Conservation (phyloP, 2,797 vertebrate genomes). For the Petrocephalus schoutedeni region DNA sequence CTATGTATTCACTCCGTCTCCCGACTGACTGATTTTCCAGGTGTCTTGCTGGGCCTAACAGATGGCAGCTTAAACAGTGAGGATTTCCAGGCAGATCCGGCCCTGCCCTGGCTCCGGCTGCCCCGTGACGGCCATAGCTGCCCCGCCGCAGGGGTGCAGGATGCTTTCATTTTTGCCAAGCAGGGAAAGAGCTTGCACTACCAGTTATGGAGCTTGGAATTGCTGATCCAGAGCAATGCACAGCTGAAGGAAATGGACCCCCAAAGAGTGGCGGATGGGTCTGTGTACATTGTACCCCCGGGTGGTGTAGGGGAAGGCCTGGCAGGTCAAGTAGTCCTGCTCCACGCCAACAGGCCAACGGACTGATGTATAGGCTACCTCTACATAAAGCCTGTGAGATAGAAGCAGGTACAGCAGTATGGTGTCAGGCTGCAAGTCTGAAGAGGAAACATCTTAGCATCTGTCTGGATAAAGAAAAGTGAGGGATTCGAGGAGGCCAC, state of each 20-base stretch:
- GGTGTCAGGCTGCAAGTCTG: not conserved
- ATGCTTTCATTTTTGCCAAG: slow-evolving; percentile 76
- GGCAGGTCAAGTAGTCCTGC: slow-evolving; percentile 71
- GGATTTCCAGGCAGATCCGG: slow-evolving; percentile 50
- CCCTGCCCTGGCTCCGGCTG: slow-evolving; percentile 49
- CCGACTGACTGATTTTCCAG: slow-evolving; percentile 42
- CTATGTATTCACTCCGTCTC: not conserved
- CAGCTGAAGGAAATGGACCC: slow-evolving; percentile 77
- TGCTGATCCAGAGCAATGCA: slow-evolving; percentile 67
- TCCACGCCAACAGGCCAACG: slow-evolving; percentile 46
- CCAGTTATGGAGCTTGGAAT: slow-evolving; percentile 75
- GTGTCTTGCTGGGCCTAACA: slow-evolving; percentile 68
- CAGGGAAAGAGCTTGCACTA: slow-evolving; percentile 84
- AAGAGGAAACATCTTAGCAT: not conserved
- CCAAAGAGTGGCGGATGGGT: slow-evolving; percentile 62
- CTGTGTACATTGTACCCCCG: slow-evolving; percentile 67
- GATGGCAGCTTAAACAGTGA: slow-evolving; percentile 33
- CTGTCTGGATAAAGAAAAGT: not conserved
- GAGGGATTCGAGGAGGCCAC: not conserved
- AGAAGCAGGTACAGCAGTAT: not conserved
- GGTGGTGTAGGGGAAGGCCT: slow-evolving; percentile 73
- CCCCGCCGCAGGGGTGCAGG: slow-evolving; percentile 25
- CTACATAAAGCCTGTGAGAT: not conserved
- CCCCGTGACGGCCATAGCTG: slow-evolving; percentile 30
- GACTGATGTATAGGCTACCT: not conserved